Evolutionary conservation across 2,797 vertebrate genomes (phyloP), one percentile per base, ranked within the genome.

Genomic region (Gobio occitaniae): DNA sequence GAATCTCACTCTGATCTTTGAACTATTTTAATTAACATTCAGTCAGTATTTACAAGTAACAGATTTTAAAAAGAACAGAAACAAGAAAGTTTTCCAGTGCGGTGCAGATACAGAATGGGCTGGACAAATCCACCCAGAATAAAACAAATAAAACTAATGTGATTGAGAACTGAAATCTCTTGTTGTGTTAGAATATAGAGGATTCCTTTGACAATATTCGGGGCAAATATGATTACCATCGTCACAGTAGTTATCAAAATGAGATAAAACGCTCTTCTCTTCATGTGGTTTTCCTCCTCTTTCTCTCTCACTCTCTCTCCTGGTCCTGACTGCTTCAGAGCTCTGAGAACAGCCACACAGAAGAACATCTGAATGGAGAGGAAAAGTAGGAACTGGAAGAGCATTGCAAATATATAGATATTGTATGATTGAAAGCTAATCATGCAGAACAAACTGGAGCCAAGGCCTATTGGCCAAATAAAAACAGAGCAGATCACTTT

Each of bases 51-150:
- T 68, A 16, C 47, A 15, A 68, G 16, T 68, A 61, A 10, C 3
- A 44, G n/a, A 21, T 44, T 77, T 77, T 19, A 77, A 61, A 32
- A 36, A 66, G 32, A 68, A 66, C 77, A 66, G 25, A 50, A 17
- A 47, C n/a, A 44, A 10, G 15, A 21, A 15, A 38, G 52, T 47
- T 79, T 84, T 25, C 76, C 75, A 48, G 32, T 54, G 15, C 13
- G 6, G 4, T 36, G 38, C 44, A 84, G 48, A 52, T 47, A 79
- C 25, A 84, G 8, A 32, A 38, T 3, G 12, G 76, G 76, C 9
- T 78, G 65, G 8, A 71, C 52, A 61, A 71, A 78, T 38, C 54
- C 76, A 48, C 41, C 54, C 54, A 48, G 7, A 16, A 71, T 21
- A 48, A 29, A 78, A 21, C 47, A 48, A 12, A 25, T 2, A 48